Evolutionary conservation across 2,113 vertebrate genomes (phyloP), one percentile per base, ranked within the genome.

Genomic region (Mesembrinibis cayennensis): DNA sequence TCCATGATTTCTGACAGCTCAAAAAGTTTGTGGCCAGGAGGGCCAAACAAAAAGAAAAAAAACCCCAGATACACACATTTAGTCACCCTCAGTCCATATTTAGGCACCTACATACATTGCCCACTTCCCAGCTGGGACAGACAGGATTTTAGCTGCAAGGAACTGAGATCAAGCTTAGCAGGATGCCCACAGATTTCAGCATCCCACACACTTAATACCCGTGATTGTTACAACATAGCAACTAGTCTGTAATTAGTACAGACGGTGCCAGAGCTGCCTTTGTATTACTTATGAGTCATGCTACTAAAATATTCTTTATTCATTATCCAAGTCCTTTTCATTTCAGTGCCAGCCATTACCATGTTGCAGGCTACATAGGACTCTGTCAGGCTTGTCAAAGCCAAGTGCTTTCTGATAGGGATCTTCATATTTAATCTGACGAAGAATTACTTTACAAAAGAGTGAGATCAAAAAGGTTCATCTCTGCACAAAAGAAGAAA

Each of bases 251-350:
- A 97, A 95, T 94, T 94, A 94, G 93, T 93, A 80, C 44, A 96
- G 96, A 83, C 71, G 13, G 55, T 83, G 67, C 66, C 56, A 71
- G 80, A 49, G 77, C 80, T 86, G 90, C 82, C 89, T 93, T 97
- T 97, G 86, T 95, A 93, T 93, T 96, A 85, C 30, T 61, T 95
- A 59, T 93, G 79, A 95, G 94, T 96, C 87, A 83, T 77, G 86
- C 89, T 53, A 93, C 89, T 82, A 91, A 97, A 97, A 95, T 94
- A 95, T 45, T 79, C 80, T 87, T 72, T 76, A 73, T 91, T 92
- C 85, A 82, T 82, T 92, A 85, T n/a, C 81, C 85, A 72, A 94
- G 74, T 30, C 56, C 50, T 93, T 95, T 93, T 61, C 89, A 85
- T 97, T 93, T 72, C 63, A 34, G 58, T 90, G 89, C 40, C 95